Base-by-base conservation (phyloP, 2,113 vertebrate genomes). In the Telmatochromis sp. region DNA sequence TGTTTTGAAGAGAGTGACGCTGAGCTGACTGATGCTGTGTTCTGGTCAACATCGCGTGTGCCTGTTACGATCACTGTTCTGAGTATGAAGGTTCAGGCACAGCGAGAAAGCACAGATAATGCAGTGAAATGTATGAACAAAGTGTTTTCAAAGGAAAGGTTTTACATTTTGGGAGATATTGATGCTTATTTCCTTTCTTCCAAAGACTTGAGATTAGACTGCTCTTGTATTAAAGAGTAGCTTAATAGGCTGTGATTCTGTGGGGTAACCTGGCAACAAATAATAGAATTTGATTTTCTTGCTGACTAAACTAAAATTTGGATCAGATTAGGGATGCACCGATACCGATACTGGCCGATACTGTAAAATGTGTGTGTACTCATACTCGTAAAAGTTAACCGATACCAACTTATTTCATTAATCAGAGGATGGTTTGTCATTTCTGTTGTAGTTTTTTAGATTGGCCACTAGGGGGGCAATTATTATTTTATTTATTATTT, bases 1-100 rank as follows among this genome's bases (percentile, higher is more conserved):
- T 51, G 80, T 92, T 92, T 89, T 91, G 42, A 89, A 82, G 54
- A 54, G 58, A 83, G n/a, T 28, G 83, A 58, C 73, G 60, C 83
- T 86, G 83, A 86, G 71, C 58, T 80, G 85, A 80, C 60, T 65
- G 80, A 47, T 73, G 65, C 47, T 47, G 68, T 47, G 68, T 28
- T 87, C 45, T 87, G 81, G 80, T 68, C 73, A 78, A 13, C 40
- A 50, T 71, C 35, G 9, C 21, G 17, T 82, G 40, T 83, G n/a
- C 33, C 21, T 63, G 3, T 85, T 33, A 75, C 75, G 53, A 81
- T 53, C 19, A 51, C 71, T 86, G 42, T 45, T 26, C 9, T 15
- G 4, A 31, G n/a, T 71, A 37, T 28, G 33, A 42, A 40, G n/a
- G 50, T 42, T 54, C 10, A 63, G 11, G 21, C 2, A 50, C 13